Evolutionary conservation across 2,797 vertebrate species (phyloP).

Genomic region (Psittacula echo): DNA sequence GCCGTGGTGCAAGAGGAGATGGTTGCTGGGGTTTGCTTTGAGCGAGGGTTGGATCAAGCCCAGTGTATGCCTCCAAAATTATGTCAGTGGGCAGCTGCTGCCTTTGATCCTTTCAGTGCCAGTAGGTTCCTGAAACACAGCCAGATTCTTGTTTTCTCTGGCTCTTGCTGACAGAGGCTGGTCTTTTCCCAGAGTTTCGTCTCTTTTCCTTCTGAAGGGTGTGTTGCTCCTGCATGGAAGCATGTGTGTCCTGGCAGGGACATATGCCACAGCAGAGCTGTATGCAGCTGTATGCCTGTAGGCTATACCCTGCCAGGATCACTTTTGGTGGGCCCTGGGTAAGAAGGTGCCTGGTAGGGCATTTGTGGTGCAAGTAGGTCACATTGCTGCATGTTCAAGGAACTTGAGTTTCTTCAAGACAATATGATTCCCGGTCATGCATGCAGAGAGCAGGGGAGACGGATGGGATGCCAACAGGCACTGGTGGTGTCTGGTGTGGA

Average conservation of each 20-base stretch:
- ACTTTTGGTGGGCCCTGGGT: not conserved
- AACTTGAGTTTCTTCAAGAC: not conserved
- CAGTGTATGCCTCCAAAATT: not conserved
- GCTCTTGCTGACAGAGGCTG: not conserved
- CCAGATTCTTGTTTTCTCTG: not conserved
- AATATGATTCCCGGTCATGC: not conserved
- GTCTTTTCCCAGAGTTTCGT: rapidly evolving
- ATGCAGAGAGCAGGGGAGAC: rapidly evolving
- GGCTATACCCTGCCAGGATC: not conserved
- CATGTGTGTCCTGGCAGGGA: rapidly evolving
- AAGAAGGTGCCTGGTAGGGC: rapidly evolving
- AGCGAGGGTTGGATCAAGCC: not conserved
- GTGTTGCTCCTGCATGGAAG: not conserved
- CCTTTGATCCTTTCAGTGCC: not conserved
- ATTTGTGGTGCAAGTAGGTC: rapidly evolving
- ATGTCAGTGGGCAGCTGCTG: not conserved
- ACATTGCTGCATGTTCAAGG: rapidly evolving
- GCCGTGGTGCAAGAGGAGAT: not conserved
- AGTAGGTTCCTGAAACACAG: not conserved
- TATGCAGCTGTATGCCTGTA: not conserved
- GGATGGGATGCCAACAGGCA: rapidly evolving
- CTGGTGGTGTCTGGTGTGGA: not conserved
- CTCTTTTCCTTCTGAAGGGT: not conserved
- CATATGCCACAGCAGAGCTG: not conserved
- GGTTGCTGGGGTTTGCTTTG: not conserved